Percentiles rank a stretch among this genome's conserved stretches.
phyloP scores from a whole-genome alignment of 2,797 vertebrate species.

The Poliocrania exsul region DNA sequence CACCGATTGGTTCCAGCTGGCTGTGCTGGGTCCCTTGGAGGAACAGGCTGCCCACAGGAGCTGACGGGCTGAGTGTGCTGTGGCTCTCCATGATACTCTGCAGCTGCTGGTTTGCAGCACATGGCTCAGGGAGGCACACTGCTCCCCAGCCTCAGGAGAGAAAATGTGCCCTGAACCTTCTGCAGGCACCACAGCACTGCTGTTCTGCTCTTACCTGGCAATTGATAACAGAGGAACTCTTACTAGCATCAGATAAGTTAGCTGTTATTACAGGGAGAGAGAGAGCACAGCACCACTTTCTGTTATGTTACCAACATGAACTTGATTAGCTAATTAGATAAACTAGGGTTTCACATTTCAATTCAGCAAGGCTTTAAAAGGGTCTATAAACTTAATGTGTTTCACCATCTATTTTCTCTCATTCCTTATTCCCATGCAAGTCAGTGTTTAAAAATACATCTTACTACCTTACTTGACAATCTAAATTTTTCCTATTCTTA shows the following conservation, averaged over 20 bases:
- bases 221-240: background rate
- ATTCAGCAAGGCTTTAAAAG: background rate
- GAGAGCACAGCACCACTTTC: background rate
- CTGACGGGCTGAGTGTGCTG: rapidly evolving
- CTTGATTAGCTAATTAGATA: background rate
- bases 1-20: slow-evolving; percentile 6
- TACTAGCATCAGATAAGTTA: background rate
- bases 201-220: background rate
- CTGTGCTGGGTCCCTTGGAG: background rate
- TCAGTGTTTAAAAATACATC: background rate
- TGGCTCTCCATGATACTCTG: rapidly evolving
- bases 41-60: background rate
- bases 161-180: background rate
- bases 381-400: background rate
- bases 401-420: background rate
- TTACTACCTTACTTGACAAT: background rate
- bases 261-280: background rate
- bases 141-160: background rate
- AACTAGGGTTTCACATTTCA: background rate
- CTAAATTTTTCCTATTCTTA: background rate
- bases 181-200: background rate
- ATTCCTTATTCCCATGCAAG: background rate
- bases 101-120: background rate
- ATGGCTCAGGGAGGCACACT: rapidly evolving
- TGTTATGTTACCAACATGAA: background rate